Base-by-base conservation (phyloP, 2,113 vertebrate genomes). In the Tachysurus vachellii region DNA sequence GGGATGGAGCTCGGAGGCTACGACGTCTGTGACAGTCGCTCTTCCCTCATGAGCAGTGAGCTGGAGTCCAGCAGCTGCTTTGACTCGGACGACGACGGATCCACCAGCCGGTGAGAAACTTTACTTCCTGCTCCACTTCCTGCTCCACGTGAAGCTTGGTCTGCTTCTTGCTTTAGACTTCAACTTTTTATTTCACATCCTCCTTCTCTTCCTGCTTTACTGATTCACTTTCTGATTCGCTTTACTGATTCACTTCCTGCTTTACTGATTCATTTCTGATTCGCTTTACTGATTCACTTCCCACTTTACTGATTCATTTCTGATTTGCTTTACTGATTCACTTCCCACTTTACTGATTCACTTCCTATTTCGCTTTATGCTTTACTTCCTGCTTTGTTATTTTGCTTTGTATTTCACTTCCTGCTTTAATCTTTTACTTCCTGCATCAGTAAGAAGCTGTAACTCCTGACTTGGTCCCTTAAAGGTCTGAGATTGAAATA, bases 61-160 rank as follows among this genome's bases (percentile, higher is more conserved):
- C 93, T 99, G 92, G 98, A 99, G 92, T 97, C 98, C 71, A 99
- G 98, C 88, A 99, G 97, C 93, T 99, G 98, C 95, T 99, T 98
- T 0, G 98, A 99, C 93, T 99, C 97, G 0, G 98, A 99, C 73
- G 97, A 99, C 42, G 98, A 99, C 84, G 98, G 99, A 80, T 98
- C 98, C 85, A 99, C 98, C 89, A 99, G 98, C 96, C 97, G 97
- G 98, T 99, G 92, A 89, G 13, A 21, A 82, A 23, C 76, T 21
- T 42, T 19, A 28, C 19, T 17, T 8, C 5, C 54, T 59, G 28
- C 12, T 23, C 23, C 36, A 50, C n/a, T 17, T 54, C 47, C 76
- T 56, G 12, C 6, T 54, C 28, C 0, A 14, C 21, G 6, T 4
- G 36, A 36, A 36, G 36, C 36, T 36, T 36, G 36, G 36, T 36